Conservation (phyloP, 2,888 invertebrate species). For the Venustoraphidia nigricollis region DNA sequence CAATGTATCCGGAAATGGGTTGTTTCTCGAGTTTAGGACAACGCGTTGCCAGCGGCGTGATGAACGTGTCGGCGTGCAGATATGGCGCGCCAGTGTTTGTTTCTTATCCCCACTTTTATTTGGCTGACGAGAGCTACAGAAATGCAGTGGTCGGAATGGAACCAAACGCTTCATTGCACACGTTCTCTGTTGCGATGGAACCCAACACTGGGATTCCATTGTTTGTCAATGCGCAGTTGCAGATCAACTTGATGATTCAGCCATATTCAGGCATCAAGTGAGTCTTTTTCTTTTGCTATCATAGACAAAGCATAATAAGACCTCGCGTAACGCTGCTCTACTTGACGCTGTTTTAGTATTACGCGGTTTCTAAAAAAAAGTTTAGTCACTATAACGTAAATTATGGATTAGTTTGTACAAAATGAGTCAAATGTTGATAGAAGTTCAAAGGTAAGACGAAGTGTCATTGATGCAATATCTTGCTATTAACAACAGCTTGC, state of each 20-base stretch:
- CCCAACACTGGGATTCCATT: constrained; percentile 69
- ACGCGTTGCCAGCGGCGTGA: constrained; percentile 37
- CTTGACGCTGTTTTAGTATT: too few species aligned
- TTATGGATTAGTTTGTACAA: too few species aligned
- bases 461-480: too few species aligned
- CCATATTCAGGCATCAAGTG: constrained; percentile 37
- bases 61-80: constrained; percentile 59
- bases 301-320: too few species aligned
- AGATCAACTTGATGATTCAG: constrained; percentile 53
- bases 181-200: constrained; percentile 52
- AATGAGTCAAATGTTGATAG: too few species aligned
- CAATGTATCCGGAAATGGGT: constrained; percentile 36
- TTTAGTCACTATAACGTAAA: too few species aligned
- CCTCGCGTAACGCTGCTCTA: too few species aligned
- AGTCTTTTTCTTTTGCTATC: constrained; percentile 18
- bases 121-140: constrained; percentile 50
- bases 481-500: too few species aligned
- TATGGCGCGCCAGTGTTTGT: constrained; percentile 71
- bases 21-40: constrained; percentile 49
- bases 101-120: constrained; percentile 68
- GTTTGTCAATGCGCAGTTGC: constrained; percentile 52
- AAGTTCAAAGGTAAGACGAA: too few species aligned
- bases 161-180: constrained; percentile 46
- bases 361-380: too few species aligned
- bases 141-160: constrained; percentile 46